phyloP scores from a whole-genome alignment of 2,113 vertebrate genomes.

The Erythrocercus mccallii region DNA sequence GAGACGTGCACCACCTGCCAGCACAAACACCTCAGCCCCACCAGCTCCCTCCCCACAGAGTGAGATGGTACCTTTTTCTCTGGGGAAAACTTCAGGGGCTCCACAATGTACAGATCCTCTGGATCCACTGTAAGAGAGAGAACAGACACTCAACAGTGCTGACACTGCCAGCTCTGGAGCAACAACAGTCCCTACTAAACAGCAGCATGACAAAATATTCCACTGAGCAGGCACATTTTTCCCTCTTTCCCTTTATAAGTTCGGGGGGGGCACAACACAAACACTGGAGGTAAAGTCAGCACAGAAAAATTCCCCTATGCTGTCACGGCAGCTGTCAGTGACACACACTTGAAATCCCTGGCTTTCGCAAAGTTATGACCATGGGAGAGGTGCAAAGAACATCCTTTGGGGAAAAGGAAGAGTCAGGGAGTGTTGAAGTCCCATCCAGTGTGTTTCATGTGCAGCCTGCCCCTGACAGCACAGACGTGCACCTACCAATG shows the following conservation, averaged over 20 bases:
- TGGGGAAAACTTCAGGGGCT: slow-evolving; percentile 97
- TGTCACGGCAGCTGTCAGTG: neutral
- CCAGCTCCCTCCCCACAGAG: neutral
- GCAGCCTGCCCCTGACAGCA: neutral
- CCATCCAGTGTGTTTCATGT: neutral
- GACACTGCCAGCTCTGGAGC: neutral
- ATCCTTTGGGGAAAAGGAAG: neutral
- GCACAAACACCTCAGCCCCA: neutral
- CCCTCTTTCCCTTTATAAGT: neutral
- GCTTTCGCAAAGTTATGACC: neutral
- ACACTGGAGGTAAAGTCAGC: neutral
- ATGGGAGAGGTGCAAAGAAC: neutral
- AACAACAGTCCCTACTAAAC: neutral
- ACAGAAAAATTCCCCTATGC: neutral
- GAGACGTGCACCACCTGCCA: neutral
- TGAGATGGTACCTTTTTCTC: slow-evolving; percentile 92
- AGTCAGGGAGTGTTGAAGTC: neutral
- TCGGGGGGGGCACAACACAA: neutral
- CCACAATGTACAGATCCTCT: slow-evolving; percentile 98
- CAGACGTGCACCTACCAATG: neutral
- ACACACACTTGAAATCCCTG: neutral
- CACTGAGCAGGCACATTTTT: neutral
- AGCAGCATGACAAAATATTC: neutral
- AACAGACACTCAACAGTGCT: neutral
- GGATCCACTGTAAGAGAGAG: slow-evolving; percentile 85